Base-by-base conservation (phyloP, 2,888 invertebrate species). In the Podotricha telesiphe region DNA sequence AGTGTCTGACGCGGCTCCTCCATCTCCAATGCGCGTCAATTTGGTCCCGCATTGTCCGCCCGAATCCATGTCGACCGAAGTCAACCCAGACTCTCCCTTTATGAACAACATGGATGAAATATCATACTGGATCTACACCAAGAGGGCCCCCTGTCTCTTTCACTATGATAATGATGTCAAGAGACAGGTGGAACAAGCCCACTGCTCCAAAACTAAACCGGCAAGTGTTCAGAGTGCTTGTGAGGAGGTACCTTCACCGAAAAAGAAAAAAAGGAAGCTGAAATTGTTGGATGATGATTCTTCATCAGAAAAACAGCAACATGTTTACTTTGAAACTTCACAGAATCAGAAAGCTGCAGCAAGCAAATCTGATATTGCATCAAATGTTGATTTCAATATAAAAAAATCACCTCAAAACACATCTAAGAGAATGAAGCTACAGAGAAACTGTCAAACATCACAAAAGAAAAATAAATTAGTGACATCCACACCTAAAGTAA, bases 31-130 rank as follows among this genome's bases (percentile, higher is more conserved):
- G 75, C 77, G 63, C 65, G 45, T 67, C 72, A 55, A 68, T 69
- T 37, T 61, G 56, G 61, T 64, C 68, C 51, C 56, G 59, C 70
- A 65, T 67, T 59, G 55, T 51, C 63, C 70, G 66, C 67, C 67
- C 40, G 70, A 67, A 69, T 59, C 63, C 69, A 47, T 64, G 68
- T 68, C 73, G 69, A 67, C 64, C 71, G 67, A 70, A 69, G 62
- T 59, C 62, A 61, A 40, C 22, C 72, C 62, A 47, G 74, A 78
- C 74, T 11, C 56, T 86, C 88, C 88, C 88, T 88, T 89, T 89
- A 89, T 90, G 85, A 90, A 76, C 83, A 86, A 83, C 73, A 91
- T 92, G 89, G 92, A 93, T 73, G 93, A 93, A 78, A 93, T 93
- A 80, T 80, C 87, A 1, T 92, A 86, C 75, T 93, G 93, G 93